These are phyloP conservation scores for Tapirus indicus DNA, from an alignment of 2,797 vertebrate species.

Conservation along the genomic window DNA sequence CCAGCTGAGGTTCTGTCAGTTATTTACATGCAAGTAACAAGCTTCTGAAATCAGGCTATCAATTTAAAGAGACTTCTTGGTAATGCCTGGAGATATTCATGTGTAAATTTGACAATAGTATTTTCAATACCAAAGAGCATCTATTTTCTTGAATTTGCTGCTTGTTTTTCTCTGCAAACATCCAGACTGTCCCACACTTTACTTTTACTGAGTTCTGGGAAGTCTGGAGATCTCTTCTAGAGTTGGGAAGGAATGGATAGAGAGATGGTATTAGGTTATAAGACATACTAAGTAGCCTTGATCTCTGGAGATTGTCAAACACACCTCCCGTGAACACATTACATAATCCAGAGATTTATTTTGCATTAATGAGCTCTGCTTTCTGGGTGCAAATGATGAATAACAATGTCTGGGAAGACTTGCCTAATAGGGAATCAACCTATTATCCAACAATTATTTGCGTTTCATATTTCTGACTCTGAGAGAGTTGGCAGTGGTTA, in stretches of 20 bases:
- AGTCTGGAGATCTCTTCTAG: background rate
- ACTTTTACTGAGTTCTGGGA: background rate
- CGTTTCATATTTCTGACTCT: background rate
- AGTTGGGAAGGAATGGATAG: background rate
- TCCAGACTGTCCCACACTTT: background rate
- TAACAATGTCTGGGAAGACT: background rate
- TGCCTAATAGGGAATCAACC: background rate
- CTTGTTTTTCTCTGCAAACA: background rate
- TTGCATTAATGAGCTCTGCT: background rate
- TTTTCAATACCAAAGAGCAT: conserved; percentile 16
- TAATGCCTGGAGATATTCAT: background rate
- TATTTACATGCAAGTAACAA: background rate
- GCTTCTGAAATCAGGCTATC: background rate
- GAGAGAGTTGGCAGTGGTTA: background rate
- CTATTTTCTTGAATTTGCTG: background rate
- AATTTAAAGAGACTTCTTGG: background rate
- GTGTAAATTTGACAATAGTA: background rate
- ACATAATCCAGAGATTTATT: background rate
- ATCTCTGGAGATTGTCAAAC: background rate
- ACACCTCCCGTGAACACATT: background rate
- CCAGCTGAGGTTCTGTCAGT: background rate
- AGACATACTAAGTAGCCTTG: background rate
- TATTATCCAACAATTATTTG: background rate
- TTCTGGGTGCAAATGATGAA: background rate
- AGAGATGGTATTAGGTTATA: background rate